Evolutionary conservation across 2,113 vertebrate species (phyloP).

Genomic region (Romanogobio albipinnatus): DNA sequence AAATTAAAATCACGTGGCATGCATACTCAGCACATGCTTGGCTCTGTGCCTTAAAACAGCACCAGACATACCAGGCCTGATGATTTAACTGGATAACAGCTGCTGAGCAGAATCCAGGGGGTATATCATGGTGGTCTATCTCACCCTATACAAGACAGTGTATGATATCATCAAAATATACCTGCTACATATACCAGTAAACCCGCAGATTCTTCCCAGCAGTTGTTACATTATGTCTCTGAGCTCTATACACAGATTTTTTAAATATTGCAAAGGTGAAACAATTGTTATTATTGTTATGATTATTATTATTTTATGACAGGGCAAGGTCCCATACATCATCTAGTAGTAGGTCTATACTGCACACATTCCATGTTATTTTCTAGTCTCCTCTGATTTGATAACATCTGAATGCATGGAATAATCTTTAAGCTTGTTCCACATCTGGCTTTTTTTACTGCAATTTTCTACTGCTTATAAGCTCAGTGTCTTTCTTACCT

Average conservation of each 20-base stretch:
- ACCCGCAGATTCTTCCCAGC: background rate
- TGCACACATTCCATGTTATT: slow-evolving; percentile 3
- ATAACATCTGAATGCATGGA: slow-evolving; percentile 11
- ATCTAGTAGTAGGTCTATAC: background rate
- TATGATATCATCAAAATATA: background rate
- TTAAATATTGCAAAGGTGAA: background rate
- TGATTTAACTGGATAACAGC: slow-evolving; percentile 9
- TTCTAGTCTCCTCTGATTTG: background rate
- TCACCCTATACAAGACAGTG: background rate
- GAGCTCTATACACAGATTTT: background rate
- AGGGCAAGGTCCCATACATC: background rate
- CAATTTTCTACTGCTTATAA: background rate
- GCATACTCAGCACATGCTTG: background rate
- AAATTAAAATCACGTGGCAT: slow-evolving; percentile 38
- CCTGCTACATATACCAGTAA: background rate
- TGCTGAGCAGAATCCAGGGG: slow-evolving; percentile 6
- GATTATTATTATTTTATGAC: background rate
- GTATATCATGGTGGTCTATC: background rate
- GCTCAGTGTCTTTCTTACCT: background rate
- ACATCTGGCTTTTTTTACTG: slow-evolving; percentile 29
- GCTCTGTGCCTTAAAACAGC: background rate
- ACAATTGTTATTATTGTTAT: background rate
- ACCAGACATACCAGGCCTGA: slow-evolving; percentile 5
- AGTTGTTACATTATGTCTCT: background rate
- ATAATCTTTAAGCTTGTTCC: slow-evolving; percentile 10